Evolutionary conservation across 2,113 vertebrate species (phyloP).

Genomic region (Oxyura jamaicensis): DNA sequence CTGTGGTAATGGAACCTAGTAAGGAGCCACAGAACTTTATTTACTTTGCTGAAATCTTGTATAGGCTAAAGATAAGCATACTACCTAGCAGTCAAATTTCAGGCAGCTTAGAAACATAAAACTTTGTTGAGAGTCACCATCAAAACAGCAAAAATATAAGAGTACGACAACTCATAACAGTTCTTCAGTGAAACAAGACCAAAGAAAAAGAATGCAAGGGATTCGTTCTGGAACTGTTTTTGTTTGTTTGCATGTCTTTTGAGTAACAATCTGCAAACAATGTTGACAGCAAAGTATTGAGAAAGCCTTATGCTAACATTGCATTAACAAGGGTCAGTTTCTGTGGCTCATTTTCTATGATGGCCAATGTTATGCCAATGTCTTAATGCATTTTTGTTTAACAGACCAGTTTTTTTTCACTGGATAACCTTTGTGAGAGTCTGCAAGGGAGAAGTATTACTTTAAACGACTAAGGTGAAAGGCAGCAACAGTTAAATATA

Average conservation of each 20-base stretch:
- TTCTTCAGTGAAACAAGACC: background rate
- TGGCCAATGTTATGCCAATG: background rate
- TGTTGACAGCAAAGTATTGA: background rate
- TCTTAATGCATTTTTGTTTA: background rate
- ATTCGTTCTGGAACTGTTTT: background rate
- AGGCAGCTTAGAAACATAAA: background rate
- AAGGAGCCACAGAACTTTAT: background rate
- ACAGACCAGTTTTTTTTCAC: background rate
- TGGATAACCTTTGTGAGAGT: background rate
- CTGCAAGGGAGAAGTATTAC: background rate
- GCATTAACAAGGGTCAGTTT: background rate
- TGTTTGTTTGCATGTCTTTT: fast-evolving
- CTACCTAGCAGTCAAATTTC: background rate
- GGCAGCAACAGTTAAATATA: background rate
- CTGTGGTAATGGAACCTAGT: background rate
- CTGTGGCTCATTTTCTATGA: background rate
- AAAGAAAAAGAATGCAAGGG: background rate
- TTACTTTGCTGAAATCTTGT: background rate
- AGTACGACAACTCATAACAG: background rate
- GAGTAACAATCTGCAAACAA: background rate
- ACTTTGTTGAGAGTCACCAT: background rate
- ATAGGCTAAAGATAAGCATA: background rate
- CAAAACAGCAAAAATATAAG: background rate
- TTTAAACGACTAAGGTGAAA: background rate
- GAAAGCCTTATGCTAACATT: background rate